Percentiles rank a stretch among this genome's conserved stretches.
Conservation (phyloP, 2,113 vertebrate species). For the Eretmochelys imbricata region DNA sequence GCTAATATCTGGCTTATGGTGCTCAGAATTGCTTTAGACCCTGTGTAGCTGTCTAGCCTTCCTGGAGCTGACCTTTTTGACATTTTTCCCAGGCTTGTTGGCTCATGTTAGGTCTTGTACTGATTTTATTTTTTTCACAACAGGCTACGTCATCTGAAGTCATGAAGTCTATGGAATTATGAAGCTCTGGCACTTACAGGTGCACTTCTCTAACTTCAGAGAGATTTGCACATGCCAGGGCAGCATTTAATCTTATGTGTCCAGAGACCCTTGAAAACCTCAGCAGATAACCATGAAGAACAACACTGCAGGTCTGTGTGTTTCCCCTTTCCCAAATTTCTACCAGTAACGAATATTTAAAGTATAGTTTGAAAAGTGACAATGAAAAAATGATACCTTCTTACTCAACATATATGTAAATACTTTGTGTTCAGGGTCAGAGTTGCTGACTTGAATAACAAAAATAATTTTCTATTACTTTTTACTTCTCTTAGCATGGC, state of each 20-base stretch:
- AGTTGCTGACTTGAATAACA: not conserved
- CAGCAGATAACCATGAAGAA: not conserved
- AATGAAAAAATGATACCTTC: not conserved
- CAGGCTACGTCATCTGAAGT: rapidly evolving
- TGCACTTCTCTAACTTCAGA: not conserved
- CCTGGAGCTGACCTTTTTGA: not conserved
- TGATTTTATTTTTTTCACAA: not conserved
- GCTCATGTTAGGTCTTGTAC: not conserved
- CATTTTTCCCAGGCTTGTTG: not conserved
- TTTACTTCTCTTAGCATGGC: not conserved
- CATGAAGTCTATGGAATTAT: not conserved
- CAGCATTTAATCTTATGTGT: not conserved
- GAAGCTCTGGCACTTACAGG: not conserved
- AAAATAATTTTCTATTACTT: not conserved
- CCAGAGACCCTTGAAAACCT: not conserved
- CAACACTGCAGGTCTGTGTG: not conserved
- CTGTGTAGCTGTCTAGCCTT: not conserved
- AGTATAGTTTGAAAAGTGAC: not conserved
- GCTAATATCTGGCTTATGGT: not conserved
- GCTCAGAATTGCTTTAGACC: not conserved
- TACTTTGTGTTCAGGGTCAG: not conserved
- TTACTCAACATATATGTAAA: not conserved
- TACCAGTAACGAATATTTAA: not conserved
- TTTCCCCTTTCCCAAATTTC: not conserved
- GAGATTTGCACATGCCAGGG: not conserved